Evolutionary conservation across 1,140 invertebrate species (phyloP), one percentile per base, ranked within the genome.

Genomic region (Zeugodacus cucurbitae): DNA sequence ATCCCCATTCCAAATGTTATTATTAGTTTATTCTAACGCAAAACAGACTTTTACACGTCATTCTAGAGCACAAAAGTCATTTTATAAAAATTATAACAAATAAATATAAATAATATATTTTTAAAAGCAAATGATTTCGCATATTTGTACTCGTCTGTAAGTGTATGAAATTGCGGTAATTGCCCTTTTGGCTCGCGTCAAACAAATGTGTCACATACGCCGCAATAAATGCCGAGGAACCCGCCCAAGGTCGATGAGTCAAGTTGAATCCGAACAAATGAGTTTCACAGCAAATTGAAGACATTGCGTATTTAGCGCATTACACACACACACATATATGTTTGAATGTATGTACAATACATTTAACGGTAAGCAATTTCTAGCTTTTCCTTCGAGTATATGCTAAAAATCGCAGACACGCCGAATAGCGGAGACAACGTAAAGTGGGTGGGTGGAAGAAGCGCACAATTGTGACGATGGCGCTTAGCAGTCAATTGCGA

Each of bases 181-280:
- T 74, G 67, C 67, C 34, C 67, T 74, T 74, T 74, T 74, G 67
- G 67, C 67, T 22, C 4, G 17, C 67, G 32, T 41, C 67, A n/a
- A 74, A 37, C 41, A 32, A 74, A 67, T 74, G 67, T 74, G 67
- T 74, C 67, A 74, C 67, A 74, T 37, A 74, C 20, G 67, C 67
- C 17, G 41, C 17, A 10, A 74, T n/a, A 74, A 74, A 74, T 41
- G 67, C 20, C 32, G 67, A 74, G 67, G 67, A 74, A 74, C 67
- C 67, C 67, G 32, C 67, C 20, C 67, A 74, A 74, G 67, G 67
- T 37, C 67, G 67, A 74, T 74, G 67, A 74, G 67, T 74, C 67
- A 74, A 74, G 34, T 41, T 37, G 34, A 74, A 37, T 34, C 41
- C 34, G 34, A 37, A 22, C 32, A 32, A 37, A 37, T 22, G 34